These are phyloP conservation scores for Eupithecia centaureata DNA, from an alignment of 2,888 invertebrate genomes.

Conservation along the genomic window DNA sequence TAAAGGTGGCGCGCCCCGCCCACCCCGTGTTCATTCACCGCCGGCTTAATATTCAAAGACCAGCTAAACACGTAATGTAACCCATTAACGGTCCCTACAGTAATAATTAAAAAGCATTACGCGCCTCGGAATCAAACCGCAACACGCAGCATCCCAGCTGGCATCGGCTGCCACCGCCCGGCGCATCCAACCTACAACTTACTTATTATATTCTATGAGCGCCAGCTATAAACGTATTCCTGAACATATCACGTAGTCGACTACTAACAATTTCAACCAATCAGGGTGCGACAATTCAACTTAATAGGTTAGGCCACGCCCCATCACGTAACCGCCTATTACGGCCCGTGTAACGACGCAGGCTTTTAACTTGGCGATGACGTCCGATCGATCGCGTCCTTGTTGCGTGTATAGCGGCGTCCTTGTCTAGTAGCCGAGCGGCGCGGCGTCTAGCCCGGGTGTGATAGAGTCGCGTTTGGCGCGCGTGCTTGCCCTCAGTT, in stretches of 20 bases:
- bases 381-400: conserved; percentile 72
- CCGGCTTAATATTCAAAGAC: conserved; percentile 57
- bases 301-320: conserved; percentile 83
- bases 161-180: conserved; percentile 49
- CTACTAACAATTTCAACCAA: conserved; percentile 84
- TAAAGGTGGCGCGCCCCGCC: conserved; percentile 47
- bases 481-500: conserved; percentile 82
- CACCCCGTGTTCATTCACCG: conserved; percentile 55
- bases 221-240: conserved; percentile 82
- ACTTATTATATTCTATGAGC: conserved; percentile 84
- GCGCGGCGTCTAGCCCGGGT: conserved; percentile 69
- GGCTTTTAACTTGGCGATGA: conserved; percentile 81
- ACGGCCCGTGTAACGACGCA: conserved; percentile 83
- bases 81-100: conserved; percentile 67
- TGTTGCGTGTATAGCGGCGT: conserved; percentile 60
- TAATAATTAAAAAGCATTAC: conserved; percentile 76
- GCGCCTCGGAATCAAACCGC: conserved; percentile 73
- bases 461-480: conserved; percentile 82
- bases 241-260: conserved; percentile 83
- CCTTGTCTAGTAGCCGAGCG: conserved; percentile 67
- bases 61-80: conserved; percentile 54
- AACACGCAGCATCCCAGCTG: conserved; percentile 69
- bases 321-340: conserved; percentile 84
- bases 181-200: conserved; percentile 76
- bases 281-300: conserved; percentile 82